Percentiles rank a stretch among this genome's conserved stretches.
phyloP scores from a whole-genome alignment of 1,140 invertebrate species.

The Drosophila ficusphila region DNA sequence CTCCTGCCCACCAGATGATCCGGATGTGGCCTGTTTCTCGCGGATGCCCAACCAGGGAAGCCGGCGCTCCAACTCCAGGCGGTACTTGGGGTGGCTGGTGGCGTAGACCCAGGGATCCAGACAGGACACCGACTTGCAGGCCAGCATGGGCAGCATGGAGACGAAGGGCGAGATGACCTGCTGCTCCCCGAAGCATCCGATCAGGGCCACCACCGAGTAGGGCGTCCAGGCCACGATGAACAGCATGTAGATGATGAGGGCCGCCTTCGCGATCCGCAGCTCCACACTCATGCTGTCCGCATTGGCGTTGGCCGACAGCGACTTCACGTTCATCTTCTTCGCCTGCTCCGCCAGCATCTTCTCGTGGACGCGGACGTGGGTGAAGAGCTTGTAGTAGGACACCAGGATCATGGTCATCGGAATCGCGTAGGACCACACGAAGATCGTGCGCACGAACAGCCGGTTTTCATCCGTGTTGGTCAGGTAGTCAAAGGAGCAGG shows the following conservation, averaged over 20 bases:
- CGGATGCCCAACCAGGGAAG: slow-evolving; percentile 90
- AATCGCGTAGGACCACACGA: slow-evolving; percentile 89
- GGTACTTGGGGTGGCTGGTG: slow-evolving; percentile 91
- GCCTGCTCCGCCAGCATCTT: slow-evolving; percentile 91
- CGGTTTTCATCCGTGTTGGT: slow-evolving; percentile 88
- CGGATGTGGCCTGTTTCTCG: slow-evolving; percentile 77
- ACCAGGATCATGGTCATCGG: slow-evolving; percentile 88
- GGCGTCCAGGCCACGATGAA: slow-evolving; percentile 91
- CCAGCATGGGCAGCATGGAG: slow-evolving; percentile 90
- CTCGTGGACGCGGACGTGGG: slow-evolving; percentile 89
- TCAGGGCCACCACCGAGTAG: slow-evolving; percentile 89
- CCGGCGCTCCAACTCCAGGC: slow-evolving; percentile 88
- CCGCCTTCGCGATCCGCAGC: slow-evolving; percentile 90
- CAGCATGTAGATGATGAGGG: slow-evolving; percentile 90
- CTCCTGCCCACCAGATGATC: slow-evolving; percentile 44
- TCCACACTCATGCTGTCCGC: slow-evolving; percentile 88
- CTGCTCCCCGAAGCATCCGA: slow-evolving; percentile 90
- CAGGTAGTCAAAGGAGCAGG: slow-evolving; percentile 90
- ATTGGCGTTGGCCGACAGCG: slow-evolving; percentile 88
- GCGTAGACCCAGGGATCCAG: slow-evolving; percentile 92
- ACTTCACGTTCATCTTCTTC: slow-evolving; percentile 93
- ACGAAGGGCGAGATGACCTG: slow-evolving; percentile 88
- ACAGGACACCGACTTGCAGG: slow-evolving; percentile 90
- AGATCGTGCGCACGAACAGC: slow-evolving; percentile 88
- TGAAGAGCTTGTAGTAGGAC: slow-evolving; percentile 89